Conservation (phyloP, 2,888 invertebrate genomes). For the Bruchidius siliquastri region DNA sequence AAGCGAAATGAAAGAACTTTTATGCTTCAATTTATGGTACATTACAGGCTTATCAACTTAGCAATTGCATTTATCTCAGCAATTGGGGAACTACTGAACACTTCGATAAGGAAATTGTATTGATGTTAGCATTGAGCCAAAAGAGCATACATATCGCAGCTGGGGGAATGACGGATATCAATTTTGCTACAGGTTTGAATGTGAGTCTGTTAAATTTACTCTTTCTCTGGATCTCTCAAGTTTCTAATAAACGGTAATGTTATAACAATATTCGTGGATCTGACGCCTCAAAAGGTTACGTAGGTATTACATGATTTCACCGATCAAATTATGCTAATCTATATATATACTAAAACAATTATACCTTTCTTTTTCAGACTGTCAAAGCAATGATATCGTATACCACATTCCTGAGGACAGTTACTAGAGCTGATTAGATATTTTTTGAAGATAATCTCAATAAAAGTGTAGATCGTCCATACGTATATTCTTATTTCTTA, state of each 20-base stretch:
- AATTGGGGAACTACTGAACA: background rate
- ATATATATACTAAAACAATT: no score
- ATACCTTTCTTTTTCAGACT: background rate
- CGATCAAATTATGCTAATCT: no score
- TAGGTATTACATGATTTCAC: no score
- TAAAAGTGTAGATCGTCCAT: background rate
- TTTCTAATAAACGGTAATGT: no score
- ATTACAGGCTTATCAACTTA: background rate
- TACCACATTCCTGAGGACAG: background rate
- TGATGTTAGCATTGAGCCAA: background rate
- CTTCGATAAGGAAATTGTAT: background rate
- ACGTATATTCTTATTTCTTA: background rate
- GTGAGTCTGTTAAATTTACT: background rate
- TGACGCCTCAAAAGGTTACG: no score
- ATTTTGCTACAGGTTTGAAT: background rate
- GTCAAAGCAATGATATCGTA: background rate
- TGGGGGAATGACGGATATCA: background rate
- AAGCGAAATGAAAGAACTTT: no score
- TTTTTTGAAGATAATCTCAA: background rate
- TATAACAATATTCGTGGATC: no score
- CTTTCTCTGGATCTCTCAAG: no score
- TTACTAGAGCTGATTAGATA: background rate
- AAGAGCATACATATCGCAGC: background rate
- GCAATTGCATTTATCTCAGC: background rate
- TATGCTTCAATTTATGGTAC: no score